Evolutionary conservation across 2,888 invertebrate genomes (phyloP).

Genomic region (Dicyrtomina minuta): DNA sequence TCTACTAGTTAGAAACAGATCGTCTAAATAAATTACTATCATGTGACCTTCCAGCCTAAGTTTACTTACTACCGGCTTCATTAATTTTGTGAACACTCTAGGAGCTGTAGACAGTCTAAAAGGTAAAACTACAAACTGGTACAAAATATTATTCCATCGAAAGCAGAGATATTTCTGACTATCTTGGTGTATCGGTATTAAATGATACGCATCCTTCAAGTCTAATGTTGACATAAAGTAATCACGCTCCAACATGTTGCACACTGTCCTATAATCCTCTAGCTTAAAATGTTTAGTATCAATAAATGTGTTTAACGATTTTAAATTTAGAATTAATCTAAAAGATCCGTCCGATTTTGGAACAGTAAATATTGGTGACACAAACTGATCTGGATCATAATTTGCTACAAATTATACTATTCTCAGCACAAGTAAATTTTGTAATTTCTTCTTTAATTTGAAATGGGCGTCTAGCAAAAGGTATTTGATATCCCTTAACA

Average conservation of each 20-base stretch:
- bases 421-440: background rate
- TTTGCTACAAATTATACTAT: background rate
- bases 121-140: conserved; percentile 29
- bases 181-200: conserved; percentile 17
- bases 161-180: conserved; percentile 32
- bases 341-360: conserved; percentile 32
- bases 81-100: conserved; percentile 33
- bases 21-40: conserved; percentile 33
- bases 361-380: too few relatives aligned
- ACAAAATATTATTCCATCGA: conserved; percentile 17
- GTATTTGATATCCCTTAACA: too few relatives aligned
- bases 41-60: conserved; percentile 17
- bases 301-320: conserved; percentile 33
- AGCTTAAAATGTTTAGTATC: conserved; percentile 36
- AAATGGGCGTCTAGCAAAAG: too few relatives aligned
- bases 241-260: too few relatives aligned
- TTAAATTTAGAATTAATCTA: too few relatives aligned
- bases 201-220: too few relatives aligned
- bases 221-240: too few relatives aligned
- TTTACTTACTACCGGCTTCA: conserved; percentile 24
- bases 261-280: conserved; percentile 40
- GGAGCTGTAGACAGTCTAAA: conserved; percentile 35
- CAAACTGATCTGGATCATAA: background rate
- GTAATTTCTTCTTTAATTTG: background rate
- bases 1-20: too few relatives aligned